Base-by-base conservation (phyloP, 1,140 invertebrate species). In the Macrobrachium nipponense region DNA sequence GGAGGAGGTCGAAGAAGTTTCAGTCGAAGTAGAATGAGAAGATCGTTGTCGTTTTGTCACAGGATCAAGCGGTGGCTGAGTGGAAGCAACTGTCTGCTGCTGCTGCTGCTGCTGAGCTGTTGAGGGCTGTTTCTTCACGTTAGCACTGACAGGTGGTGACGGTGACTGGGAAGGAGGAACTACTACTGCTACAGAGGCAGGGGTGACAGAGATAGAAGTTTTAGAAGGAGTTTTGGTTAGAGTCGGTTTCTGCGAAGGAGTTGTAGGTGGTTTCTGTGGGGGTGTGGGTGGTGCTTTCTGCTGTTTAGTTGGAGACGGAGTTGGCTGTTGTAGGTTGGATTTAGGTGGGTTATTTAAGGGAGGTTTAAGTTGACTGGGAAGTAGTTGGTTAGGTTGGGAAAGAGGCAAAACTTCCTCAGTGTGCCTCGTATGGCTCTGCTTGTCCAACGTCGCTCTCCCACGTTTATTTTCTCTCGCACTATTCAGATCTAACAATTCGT, bases 401-500 rank as follows among this genome's bases (percentile, higher is more conserved):
- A 82, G 70, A 77, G 82, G 43, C 70, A 82, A 78, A 77, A 79
- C 79, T 82, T 88, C 62, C 82, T 80, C 81, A 82, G 87, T 78
- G 66, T 85, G 62, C 70, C 82, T 77, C 80, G 80, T 86, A 77
- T 86, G 80, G 73, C 83, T 82, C 76, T 80, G 87, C 58, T 82
- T 79, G 86, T 80, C 44, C 75, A 83, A 88, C 75, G 83, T 58
- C 51, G 78, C 36, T 82, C 82, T 85, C 80, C 64, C 82, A 86
- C 84, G 84, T 80, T 86, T 86, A 80, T 70, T 80, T 73, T 76
- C 84, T 80, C 62, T 86, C 84, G 89, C 91, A 87, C 91, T 91
- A 90, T 91, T 91, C 89, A 92, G 90, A 89, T 91, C 90, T 87
- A 92, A 88, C 85, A 92, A 90, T 86, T 92, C 92, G 89, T 92